A percentile compares a stretch with the other conserved stretches of the same genome.
phyloP scores from a whole-genome alignment of 2,797 vertebrate genomes.

The Acrossocheilus fasciatus region DNA sequence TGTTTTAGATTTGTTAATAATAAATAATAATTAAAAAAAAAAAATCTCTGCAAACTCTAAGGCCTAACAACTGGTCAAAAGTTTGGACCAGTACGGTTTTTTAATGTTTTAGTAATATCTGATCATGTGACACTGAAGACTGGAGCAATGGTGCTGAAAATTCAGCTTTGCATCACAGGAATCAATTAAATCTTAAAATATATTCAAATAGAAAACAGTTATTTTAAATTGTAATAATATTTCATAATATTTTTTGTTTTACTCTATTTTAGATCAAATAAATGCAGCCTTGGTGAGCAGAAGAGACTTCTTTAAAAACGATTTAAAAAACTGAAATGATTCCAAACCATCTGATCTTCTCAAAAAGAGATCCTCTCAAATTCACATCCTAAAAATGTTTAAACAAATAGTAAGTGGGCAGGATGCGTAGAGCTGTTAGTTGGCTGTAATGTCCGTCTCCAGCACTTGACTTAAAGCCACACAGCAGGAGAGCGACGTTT shows the following conservation, averaged over 20 bases:
- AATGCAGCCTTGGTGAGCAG: not conserved
- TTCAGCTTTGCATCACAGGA: no score
- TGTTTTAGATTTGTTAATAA: no score
- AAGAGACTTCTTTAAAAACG: not conserved
- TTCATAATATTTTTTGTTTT: not conserved
- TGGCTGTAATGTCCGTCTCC: constrained; percentile 37
- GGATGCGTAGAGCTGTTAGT: constrained; percentile 57
- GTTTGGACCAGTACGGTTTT: no score
- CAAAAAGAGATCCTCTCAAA: constrained; percentile 39
- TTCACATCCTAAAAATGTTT: constrained; percentile 73
- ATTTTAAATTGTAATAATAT: no score
- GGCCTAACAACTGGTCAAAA: no score
- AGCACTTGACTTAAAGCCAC: constrained; percentile 31
- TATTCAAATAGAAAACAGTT: no score
- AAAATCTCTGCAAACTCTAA: no score
- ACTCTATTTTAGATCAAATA: not conserved
- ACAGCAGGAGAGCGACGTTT: constrained; percentile 57
- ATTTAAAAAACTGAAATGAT: not conserved
- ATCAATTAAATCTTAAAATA: no score
- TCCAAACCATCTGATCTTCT: not conserved
- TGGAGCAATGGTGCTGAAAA: no score
- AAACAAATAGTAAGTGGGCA: constrained; percentile 61
- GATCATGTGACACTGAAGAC: no score
- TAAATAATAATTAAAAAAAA: no score
- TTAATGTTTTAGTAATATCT: no score